Percentiles rank a stretch among this genome's conserved stretches.
Conservation (phyloP, 2,113 vertebrate genomes). For the Sclerurus mexicanus region DNA sequence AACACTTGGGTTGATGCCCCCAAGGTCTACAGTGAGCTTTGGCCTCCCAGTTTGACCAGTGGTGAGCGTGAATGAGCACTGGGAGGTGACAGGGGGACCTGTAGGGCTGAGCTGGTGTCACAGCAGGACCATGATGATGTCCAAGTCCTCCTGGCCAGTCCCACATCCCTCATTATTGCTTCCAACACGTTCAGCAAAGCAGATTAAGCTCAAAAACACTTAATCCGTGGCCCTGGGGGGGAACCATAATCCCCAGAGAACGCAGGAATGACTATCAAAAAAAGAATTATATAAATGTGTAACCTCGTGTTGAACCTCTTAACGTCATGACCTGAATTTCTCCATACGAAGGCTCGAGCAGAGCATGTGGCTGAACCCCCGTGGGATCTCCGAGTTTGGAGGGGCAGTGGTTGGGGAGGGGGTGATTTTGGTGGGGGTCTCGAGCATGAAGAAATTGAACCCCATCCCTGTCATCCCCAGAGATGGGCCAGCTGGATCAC, state of each 20-base stretch:
- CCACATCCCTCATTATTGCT: neutral
- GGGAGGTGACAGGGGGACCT: neutral
- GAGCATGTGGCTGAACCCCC: neutral
- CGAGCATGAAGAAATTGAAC: neutral
- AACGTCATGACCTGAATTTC: conserved; percentile 27
- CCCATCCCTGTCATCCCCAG: conserved; percentile 63
- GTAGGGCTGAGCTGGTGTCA: neutral
- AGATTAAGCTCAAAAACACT: conserved; percentile 57
- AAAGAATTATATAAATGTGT: conserved; percentile 49
- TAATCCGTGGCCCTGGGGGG: neutral
- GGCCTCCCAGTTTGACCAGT: neutral
- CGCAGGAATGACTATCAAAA: neutral
- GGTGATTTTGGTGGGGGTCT: neutral
- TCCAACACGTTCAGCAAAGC: conserved; percentile 8
- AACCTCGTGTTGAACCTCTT: neutral
- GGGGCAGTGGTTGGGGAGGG: neutral
- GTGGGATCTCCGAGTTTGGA: rapidly evolving
- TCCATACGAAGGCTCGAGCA: neutral
- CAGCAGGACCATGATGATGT: neutral
- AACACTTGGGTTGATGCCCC: neutral
- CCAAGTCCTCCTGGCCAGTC: neutral
- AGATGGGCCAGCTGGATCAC: conserved; percentile 89
- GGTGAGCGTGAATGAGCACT: rapidly evolving
- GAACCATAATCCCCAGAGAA: conserved; percentile 19
- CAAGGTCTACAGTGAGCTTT: neutral